Conservation (phyloP, 1,140 invertebrate species). For the Nebria ingens region DNA sequence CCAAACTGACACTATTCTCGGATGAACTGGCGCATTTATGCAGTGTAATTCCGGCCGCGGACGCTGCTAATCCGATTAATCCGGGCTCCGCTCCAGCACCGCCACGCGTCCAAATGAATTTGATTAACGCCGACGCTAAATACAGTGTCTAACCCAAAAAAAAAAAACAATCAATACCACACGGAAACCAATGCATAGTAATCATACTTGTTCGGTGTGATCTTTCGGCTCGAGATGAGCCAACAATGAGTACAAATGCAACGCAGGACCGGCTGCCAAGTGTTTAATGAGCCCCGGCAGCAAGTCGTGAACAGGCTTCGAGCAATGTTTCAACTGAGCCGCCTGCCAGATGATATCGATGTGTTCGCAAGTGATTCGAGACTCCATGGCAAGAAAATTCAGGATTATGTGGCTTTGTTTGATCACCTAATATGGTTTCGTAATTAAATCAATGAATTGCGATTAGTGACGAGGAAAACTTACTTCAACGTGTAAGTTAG, state of each 20-base stretch:
- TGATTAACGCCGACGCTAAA: conserved; percentile 77
- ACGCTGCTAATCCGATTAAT: conserved; percentile 41
- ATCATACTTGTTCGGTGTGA: conserved; percentile 73
- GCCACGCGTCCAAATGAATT: conserved; percentile 78
- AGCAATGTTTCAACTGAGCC: conserved; percentile 87
- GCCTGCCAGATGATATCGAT: conserved; percentile 90
- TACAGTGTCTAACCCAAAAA: conserved; percentile 59
- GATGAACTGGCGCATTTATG: conserved; percentile 48
- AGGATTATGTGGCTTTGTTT: conserved; percentile 90
- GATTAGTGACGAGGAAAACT: conserved; percentile 16
- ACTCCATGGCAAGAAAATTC: conserved; percentile 85
- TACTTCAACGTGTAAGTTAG: conserved; percentile 90
- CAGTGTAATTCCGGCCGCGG: conserved; percentile 40
- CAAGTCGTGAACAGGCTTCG: conserved; percentile 84
- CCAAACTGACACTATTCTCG: conserved; percentile 62
- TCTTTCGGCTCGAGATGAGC: conserved; percentile 78
- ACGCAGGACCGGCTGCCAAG: conserved; percentile 72
- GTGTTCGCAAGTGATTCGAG: conserved; percentile 80
- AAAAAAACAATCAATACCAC: conserved; percentile 15
- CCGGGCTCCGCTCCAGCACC: conserved; percentile 41
- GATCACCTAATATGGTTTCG: conserved; percentile 50
- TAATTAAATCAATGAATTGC: neutral
- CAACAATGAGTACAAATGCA: conserved; percentile 76
- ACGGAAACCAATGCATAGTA: too few species aligned
- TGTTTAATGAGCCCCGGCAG: conserved; percentile 83